Base-by-base conservation (phyloP, 2,797 vertebrate genomes). In the Falco peregrinus region DNA sequence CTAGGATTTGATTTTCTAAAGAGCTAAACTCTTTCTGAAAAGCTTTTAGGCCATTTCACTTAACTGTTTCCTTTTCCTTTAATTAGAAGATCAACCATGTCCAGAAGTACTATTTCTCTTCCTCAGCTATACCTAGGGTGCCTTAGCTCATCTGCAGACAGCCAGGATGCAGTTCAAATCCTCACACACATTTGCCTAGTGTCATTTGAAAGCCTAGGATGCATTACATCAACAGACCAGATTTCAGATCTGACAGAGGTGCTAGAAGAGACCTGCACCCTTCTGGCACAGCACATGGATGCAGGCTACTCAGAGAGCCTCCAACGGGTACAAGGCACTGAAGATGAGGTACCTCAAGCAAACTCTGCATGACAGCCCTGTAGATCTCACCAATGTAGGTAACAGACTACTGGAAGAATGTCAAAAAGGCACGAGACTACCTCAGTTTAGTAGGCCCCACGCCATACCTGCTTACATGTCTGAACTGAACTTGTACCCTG, bases 21-120 rank as follows among this genome's bases (percentile, higher is more conserved):
- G 15, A 75, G 16, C 31, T 75, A 26, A 79, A 61, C 4, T 26
- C 10, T 24, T 74, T 74, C 53, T 83, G 48, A 41, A 68, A 85
- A 63, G 22, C 19, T 56, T 74, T 78, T 39, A 82, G 9, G 10
- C 45, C 11, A 53, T 64, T 54, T 50, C 19, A 63, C 6, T 43
- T 48, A n/a, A 26, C n/a, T 45, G 48, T 39, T 63, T 89, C 25
- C 11, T 68, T 64, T 54, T 84, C 11, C 18, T 35, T 77, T 73
- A 59, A 33, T 67, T 41, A 59, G n/a, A 48, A 65, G 11, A 54
- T 9, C 0, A 0, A 17, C 24, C 15, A 14, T 9, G 6, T 39
- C 33, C 53, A 33, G 61, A 74, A 59, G 37, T 47, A 24, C 22
- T 19, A 37, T 57, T 35, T 80, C 48, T 43, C 31, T 85, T 17